These are phyloP conservation scores for Podarcis cretensis DNA, from an alignment of 2,113 vertebrate species.

Conservation along the genomic window DNA sequence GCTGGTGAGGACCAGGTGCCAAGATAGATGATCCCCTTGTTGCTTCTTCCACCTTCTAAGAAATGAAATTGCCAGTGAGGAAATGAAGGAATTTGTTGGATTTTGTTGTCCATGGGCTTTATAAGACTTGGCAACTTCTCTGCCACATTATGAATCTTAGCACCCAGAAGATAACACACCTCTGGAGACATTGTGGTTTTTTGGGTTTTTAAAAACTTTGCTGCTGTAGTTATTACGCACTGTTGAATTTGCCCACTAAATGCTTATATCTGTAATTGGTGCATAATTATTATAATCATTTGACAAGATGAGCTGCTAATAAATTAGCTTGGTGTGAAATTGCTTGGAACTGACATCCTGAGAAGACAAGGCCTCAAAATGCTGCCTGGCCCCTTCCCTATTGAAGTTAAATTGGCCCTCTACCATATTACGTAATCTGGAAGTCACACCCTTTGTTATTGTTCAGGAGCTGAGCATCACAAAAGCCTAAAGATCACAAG, in stretches of 20 bases:
- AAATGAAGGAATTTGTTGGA: no score
- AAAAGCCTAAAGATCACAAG: conserved; percentile 3
- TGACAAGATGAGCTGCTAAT: neutral
- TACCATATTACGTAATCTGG: neutral
- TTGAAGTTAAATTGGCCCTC: neutral
- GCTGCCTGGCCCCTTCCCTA: neutral
- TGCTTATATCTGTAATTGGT: neutral
- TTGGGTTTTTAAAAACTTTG: neutral
- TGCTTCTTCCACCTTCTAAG: no score
- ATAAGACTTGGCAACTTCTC: no score
- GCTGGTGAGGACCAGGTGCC: no score
- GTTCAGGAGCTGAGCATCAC: neutral
- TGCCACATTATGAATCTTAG: no score
- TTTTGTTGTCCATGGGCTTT: no score
- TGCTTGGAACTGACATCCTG: neutral
- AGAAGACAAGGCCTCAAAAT: neutral
- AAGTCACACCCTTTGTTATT: neutral
- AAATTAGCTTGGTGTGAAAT: neutral
- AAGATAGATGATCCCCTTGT: no score
- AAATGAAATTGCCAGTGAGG: no score
- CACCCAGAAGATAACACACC: no score
- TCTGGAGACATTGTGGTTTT: neutral
- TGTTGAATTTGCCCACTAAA: neutral
- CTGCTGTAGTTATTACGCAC: neutral
- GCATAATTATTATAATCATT: neutral